Evolutionary conservation across 2,888 invertebrate genomes (phyloP), one percentile per base, ranked within the genome.

Genomic region (Bugulina stolonifera): DNA sequence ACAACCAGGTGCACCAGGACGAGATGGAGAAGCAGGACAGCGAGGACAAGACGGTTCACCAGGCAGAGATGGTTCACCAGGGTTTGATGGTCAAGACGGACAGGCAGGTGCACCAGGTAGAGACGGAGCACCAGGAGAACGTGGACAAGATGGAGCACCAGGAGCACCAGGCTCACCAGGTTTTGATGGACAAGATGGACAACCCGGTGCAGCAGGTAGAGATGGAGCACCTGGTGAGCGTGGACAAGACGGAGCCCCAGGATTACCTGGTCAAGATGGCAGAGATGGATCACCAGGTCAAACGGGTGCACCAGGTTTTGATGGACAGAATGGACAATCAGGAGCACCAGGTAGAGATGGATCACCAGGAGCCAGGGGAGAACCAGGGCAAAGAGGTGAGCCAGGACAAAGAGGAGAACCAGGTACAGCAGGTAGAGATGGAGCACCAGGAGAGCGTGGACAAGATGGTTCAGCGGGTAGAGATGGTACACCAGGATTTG

Each of bases 1-100:
- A 27, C 29, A 2, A 32, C 64, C 32, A 64, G 64, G 64, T 14
- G 1, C 29, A 64, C 64, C 64, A 64, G 64, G 64, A 64, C 14
- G 10, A 23, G 32, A 27, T 64, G 32, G 64, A 64, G 64, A 27
- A 32, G 29, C 64, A 64, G 64, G 32, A 23, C 29, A 23, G 23
- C 23, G 29, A 29, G 64, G 64, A 32, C 29, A 64, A n/a, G 10
- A 10, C 10, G 64, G 64, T 29, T 22, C 22, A 14, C 27, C 52
- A 23, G 75, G 73, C 29, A 23, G 1, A 25, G n/a, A 27, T 34
- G 73, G 73, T 10, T 22, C 14, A 35, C 69, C 70, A 29, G 70
- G 70, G 18, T 23, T 5, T 35, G 3, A n/a, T 25, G 70, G 70
- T 2, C 18, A 57, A 32, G n/a, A 5, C 5, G 71, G 71, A 34